These are phyloP conservation scores for Alectura lathami DNA, from an alignment of 2,113 vertebrate genomes.

Conservation along the genomic window DNA sequence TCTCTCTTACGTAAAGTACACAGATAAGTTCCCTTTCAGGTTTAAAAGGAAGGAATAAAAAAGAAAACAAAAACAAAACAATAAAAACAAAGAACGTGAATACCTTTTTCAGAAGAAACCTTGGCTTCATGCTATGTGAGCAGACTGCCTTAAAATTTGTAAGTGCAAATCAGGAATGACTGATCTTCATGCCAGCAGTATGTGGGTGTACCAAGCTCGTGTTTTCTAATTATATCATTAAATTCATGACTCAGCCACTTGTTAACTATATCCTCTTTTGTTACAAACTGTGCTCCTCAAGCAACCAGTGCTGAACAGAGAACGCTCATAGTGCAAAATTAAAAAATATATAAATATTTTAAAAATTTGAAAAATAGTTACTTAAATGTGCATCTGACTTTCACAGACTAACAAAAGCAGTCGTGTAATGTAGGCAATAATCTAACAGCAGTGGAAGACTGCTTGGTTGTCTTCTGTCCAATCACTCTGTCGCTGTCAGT, in stretches of 20 bases:
- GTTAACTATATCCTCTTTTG: background rate
- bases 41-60: fast-evolving
- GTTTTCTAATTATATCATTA: background rate
- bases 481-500: background rate
- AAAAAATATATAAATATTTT: no score
- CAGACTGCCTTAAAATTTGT: background rate
- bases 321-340: background rate
- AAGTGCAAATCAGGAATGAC: background rate
- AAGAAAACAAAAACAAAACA: no score
- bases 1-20: background rate
- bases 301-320: background rate
- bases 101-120: background rate
- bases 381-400: background rate
- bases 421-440: background rate
- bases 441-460: background rate
- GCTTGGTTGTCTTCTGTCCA: background rate
- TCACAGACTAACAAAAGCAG: background rate
- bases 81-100: no score
- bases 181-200: background rate
- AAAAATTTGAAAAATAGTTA: background rate
- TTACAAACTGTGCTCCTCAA: background rate
- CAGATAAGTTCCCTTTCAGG: background rate
- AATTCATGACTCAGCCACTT: background rate
- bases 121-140: background rate
- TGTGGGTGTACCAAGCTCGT: background rate